Conservation (phyloP, 2,797 vertebrate genomes). For the Miichthys miiuy region DNA sequence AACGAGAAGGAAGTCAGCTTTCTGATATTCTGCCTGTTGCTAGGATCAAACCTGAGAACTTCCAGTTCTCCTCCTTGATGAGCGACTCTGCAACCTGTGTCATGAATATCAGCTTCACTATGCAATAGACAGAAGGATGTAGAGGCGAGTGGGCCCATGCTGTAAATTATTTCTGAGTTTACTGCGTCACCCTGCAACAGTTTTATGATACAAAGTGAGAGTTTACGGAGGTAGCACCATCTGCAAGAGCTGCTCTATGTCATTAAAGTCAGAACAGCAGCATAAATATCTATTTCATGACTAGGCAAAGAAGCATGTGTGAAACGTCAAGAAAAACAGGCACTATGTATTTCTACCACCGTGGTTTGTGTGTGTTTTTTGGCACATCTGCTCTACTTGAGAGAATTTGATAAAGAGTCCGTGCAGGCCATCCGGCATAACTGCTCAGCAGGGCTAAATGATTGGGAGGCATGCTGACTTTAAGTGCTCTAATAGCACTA, state of each 20-base stretch:
- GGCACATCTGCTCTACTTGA: slow-evolving; percentile 48
- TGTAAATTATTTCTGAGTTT: slow-evolving; percentile 38
- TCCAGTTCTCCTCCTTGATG: neutral
- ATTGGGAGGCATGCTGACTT: slow-evolving; percentile 66
- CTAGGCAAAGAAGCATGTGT: slow-evolving; percentile 37
- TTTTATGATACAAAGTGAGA: slow-evolving; percentile 41
- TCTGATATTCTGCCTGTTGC: neutral
- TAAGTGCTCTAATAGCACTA: slow-evolving; percentile 74
- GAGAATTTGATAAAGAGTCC: slow-evolving; percentile 62
- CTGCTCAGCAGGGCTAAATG: slow-evolving; percentile 69
- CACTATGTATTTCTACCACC: slow-evolving; percentile 20
- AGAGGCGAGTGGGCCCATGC: neutral
- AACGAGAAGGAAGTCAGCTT: neutral
- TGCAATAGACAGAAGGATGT: neutral
- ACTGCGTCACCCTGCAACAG: slow-evolving; percentile 26
- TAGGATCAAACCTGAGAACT: slow-evolving; percentile 21
- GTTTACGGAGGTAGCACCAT: slow-evolving; percentile 10
- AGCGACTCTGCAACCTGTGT: slow-evolving; percentile 11
- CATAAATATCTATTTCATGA: slow-evolving; percentile 45
- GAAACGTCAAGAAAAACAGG: slow-evolving; percentile 36
- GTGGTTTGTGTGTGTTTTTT: slow-evolving; percentile 44
- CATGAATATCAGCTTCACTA: slow-evolving; percentile 21
- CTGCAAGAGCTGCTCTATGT: slow-evolving; percentile 21
- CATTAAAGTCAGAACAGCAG: slow-evolving; percentile 34
- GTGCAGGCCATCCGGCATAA: slow-evolving; percentile 42